Evolutionary conservation across 2,113 vertebrate species (phyloP), one percentile per base, ranked within the genome.

Genomic region (Emydocephalus ijimae): DNA sequence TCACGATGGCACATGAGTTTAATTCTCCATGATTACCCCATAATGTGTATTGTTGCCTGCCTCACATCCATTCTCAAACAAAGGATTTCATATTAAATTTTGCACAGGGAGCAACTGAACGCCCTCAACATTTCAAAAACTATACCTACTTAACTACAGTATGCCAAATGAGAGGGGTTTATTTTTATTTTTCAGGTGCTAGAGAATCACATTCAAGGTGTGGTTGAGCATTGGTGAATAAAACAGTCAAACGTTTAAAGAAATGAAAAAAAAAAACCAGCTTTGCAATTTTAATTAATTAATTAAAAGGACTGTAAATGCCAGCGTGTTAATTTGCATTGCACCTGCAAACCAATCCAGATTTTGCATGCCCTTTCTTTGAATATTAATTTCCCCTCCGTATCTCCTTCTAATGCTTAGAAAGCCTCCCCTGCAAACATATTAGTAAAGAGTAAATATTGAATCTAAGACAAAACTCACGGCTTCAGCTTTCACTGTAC

Each of bases 401-500:
- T 97, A 95, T 98, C 97, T 98, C 98, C 98, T 97, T 97, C 96
- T 98, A 98, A 98, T 98, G 97, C 96, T 97, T 95, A 95, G 97
- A 98, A 98, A 98, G 98, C 98, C 98, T 98, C 97, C 97, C 98
- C 97, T 98, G 98, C 98, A 98, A 99, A 99, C 98, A 98, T 98
- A 98, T 98, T 98, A 99, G 98, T 98, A 98, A 98, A 98, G 98
- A 98, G 99, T 99, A 99, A 99, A 99, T 99, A 99, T 99, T 99
- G 99, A 99, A 99, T 99, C 98, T 98, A 98, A 98, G 98, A 98
- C 98, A 99, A 98, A 99, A 99, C 98, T 99, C 98, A 97, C 93
- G 98, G 98, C 96, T 98, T 98, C 98, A 97, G 98, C 97, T 98
- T 98, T 98, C 98, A 98, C 97, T 98, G 98, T 98, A 98, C 96